A percentile compares a stretch with the other conserved stretches of the same genome.
Evolutionary conservation across 2,113 vertebrate species (phyloP).

Genomic region (Brachirus orientalis): DNA sequence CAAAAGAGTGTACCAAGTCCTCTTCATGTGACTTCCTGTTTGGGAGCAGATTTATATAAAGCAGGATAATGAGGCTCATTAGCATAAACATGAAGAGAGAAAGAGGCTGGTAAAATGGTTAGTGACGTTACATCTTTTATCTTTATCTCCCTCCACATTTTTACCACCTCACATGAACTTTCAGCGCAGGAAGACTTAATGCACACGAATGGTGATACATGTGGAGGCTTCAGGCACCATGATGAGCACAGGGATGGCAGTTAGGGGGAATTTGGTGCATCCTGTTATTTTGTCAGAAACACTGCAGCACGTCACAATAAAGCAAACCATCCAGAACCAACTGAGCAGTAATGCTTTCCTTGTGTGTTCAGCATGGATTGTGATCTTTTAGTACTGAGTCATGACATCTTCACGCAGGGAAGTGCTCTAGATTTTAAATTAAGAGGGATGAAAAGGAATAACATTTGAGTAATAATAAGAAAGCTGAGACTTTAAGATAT

Average conservation of each 20-base stretch:
- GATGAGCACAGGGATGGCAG: constrained; percentile 25
- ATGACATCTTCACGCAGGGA: background rate
- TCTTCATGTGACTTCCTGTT: constrained; percentile 59
- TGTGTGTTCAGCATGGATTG: constrained; percentile 4
- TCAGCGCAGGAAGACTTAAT: background rate
- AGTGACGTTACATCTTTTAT: constrained; percentile 19
- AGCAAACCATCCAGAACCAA: constrained; percentile 22
- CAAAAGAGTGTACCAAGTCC: constrained; percentile 56
- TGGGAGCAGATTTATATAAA: constrained; percentile 50
- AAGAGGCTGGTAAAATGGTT: constrained; percentile 29
- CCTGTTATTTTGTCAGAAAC: constrained; percentile 52
- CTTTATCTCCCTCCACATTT: constrained; percentile 38
- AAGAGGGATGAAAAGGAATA: constrained; percentile 12
- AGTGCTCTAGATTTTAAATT: constrained; percentile 20
- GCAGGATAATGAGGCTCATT: constrained; percentile 64
- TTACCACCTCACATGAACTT: constrained; percentile 28
- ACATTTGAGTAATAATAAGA: constrained; percentile 12
- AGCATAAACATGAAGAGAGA: constrained; percentile 63
- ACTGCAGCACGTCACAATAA: constrained; percentile 20
- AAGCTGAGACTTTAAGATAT: background rate
- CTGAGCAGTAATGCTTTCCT: constrained; percentile 25
- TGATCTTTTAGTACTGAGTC: background rate
- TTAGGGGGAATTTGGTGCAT: constrained; percentile 38
- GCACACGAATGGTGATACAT: constrained; percentile 42
- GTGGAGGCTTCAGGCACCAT: constrained; percentile 29